Base-by-base conservation (phyloP, 2,113 vertebrate genomes). In the Eptesicus fuscus region DNA sequence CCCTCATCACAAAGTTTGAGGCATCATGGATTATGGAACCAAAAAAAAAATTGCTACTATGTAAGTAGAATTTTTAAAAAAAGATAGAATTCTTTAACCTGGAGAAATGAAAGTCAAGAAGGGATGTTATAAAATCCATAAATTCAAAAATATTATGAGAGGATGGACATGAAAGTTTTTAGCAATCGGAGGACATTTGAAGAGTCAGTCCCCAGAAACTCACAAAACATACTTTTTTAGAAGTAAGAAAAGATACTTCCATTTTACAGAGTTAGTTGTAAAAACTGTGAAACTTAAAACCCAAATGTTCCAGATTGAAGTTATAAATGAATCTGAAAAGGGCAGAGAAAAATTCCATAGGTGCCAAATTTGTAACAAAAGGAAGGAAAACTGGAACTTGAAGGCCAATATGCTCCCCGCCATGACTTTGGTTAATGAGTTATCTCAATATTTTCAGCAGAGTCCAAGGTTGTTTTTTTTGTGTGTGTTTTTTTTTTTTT, bases 71-170 rank as follows among this genome's bases (percentile, higher is more conserved):
- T 78, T 5, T 83, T 5, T 11, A 30, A 30, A n/a, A 79, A 91
- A 61, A 61, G 20, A 44, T 76, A 86, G 77, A 95, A 88, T 79
- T 83, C 77, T 95, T 96, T 89, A 93, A 83, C 67, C 84, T 79
- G 42, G 22, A 95, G 88, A 96, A 88, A 95, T 96, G 94, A 96
- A 95, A 96, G 77, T 91, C 73, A 95, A 95, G 83, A 96, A 93
- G 82, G 32, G 42, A 95, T 94, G 37, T 83, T 83, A 88, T 79
- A 92, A 93, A 95, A 82, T 95, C 67, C 84, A 95, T 97, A 95
- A 96, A 97, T 96, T 96, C 88, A 96, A 95, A 96, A 97, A 95
- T 95, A 85, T 93, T 92, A 94, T 40, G 88, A 96, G 84, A 90
- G 82, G 71, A 40, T n/a, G 35, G 85, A 70, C 82, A 91, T 85